Percentiles rank a stretch among this genome's conserved stretches.
Conservation (phyloP, 1,140 invertebrate species). For the Phocides pigmalion region DNA sequence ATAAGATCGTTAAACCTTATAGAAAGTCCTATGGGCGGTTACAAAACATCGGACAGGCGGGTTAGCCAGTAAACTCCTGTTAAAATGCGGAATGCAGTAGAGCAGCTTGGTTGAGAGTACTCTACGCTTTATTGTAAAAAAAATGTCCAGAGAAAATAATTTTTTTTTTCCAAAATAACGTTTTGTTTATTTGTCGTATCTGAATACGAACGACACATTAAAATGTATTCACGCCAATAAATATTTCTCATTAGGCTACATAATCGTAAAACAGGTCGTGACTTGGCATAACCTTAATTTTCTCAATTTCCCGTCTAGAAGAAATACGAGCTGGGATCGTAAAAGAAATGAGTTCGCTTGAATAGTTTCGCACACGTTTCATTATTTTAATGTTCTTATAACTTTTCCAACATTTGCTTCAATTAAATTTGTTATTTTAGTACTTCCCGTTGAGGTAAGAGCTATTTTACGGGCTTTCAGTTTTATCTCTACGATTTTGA, state of each 20-base stretch:
- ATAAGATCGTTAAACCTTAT: no score
- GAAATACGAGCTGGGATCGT: conserved; percentile 29
- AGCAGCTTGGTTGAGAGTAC: no score
- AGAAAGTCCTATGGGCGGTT: no score
- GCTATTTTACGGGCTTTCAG: neutral
- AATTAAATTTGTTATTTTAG: conserved; percentile 26
- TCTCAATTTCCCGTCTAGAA: conserved; percentile 31
- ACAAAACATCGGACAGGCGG: no score
- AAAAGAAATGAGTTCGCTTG: conserved; percentile 27
- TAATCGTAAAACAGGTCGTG: conserved; percentile 17
- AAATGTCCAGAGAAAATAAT: no score
- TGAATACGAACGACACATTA: no score
- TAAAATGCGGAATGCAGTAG: no score
- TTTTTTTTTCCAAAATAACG: no score
- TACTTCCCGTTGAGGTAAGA: conserved; percentile 3
- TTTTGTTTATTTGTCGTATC: no score
- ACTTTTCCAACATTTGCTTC: conserved; percentile 23
- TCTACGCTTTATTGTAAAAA: no score
- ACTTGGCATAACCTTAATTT: conserved; percentile 22
- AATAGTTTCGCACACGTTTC: conserved; percentile 33
- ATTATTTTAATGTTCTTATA: conserved; percentile 34
- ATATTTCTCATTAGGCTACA: conserved; percentile 19
- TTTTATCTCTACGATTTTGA: neutral
- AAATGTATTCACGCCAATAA: neutral
- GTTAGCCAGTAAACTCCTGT: no score